Conservation (phyloP, 2,797 vertebrate species). For the Pseudotriccus pelzelni region DNA sequence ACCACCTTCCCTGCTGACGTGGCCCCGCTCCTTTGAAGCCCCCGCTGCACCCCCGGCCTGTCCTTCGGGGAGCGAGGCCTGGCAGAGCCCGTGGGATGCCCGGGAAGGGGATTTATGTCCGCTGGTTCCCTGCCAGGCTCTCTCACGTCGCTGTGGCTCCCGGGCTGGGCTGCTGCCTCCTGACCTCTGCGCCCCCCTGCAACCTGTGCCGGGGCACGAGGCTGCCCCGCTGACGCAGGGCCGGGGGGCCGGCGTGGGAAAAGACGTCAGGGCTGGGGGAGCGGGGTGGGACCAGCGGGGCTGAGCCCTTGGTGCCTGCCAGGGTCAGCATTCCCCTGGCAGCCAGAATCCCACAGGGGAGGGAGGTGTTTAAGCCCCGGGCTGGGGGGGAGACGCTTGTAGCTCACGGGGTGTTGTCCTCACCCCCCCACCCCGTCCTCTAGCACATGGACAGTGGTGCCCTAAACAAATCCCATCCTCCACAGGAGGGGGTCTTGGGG, state of each 20-base stretch:
- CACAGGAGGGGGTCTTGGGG: rapidly evolving
- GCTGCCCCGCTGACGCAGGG: conserved; percentile 46
- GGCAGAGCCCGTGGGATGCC: background rate
- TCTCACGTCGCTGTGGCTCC: background rate
- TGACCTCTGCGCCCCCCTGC: background rate
- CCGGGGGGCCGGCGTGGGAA: background rate
- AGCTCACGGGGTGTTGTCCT: background rate
- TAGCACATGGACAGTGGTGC: background rate
- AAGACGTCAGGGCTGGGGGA: conserved; percentile 20
- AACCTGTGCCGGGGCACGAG: background rate
- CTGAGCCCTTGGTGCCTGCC: background rate
- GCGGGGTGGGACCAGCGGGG: background rate
- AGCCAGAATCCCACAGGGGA: background rate
- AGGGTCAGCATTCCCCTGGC: background rate
- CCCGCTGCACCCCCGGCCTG: rapidly evolving
- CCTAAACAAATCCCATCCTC: rapidly evolving
- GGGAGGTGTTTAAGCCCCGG: rapidly evolving
- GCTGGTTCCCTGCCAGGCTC: background rate
- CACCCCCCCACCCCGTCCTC: no score
- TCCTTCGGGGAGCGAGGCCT: background rate
- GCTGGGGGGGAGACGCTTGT: rapidly evolving
- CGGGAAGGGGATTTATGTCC: conserved; percentile 16
- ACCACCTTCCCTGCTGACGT: background rate
- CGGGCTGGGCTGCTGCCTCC: background rate
- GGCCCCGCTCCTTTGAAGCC: background rate